Percentiles rank a stretch among this genome's conserved stretches.
Conservation (phyloP, 53 echinoderm and acorn worm species). For the Patiria pectinifera region DNA sequence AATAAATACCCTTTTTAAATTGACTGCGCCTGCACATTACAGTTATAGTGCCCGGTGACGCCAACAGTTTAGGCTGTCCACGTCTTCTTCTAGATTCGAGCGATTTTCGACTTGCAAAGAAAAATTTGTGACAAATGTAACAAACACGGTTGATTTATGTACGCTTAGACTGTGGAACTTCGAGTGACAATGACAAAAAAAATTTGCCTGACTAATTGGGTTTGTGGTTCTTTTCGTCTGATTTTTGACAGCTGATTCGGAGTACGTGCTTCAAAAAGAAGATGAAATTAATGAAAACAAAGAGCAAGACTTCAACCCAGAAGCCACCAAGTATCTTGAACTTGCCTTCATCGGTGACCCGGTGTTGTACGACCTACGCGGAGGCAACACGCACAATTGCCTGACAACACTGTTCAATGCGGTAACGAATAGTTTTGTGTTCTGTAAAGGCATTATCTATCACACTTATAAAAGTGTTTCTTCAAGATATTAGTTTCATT, state of each 20-base stretch:
- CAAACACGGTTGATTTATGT: no score
- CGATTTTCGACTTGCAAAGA: no score
- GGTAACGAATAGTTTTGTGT: background rate
- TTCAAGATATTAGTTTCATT: no score
- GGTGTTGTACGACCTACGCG: background rate
- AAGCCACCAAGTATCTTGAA: conserved; percentile 28
- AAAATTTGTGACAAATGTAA: no score
- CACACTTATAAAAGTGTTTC: no score
- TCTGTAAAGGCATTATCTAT: no score
- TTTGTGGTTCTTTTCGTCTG: background rate
- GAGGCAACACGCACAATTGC: background rate
- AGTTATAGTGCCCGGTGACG: no score
- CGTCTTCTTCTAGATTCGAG: no score
- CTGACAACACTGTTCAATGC: conserved; percentile 29
- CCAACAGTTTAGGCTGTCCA: no score
- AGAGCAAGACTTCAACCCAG: background rate
- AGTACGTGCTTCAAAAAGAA: background rate
- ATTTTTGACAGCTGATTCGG: background rate
- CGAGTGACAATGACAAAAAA: background rate
- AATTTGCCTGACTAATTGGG: background rate
- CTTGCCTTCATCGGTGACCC: conserved; percentile 1
- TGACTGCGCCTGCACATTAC: no score
- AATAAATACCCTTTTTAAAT: no score
- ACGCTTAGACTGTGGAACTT: background rate
- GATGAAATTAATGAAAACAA: background rate